A percentile compares a stretch with the other conserved stretches of the same genome.
phyloP scores from a whole-genome alignment of 2,888 invertebrate genomes.

The Phasia obesa region DNA sequence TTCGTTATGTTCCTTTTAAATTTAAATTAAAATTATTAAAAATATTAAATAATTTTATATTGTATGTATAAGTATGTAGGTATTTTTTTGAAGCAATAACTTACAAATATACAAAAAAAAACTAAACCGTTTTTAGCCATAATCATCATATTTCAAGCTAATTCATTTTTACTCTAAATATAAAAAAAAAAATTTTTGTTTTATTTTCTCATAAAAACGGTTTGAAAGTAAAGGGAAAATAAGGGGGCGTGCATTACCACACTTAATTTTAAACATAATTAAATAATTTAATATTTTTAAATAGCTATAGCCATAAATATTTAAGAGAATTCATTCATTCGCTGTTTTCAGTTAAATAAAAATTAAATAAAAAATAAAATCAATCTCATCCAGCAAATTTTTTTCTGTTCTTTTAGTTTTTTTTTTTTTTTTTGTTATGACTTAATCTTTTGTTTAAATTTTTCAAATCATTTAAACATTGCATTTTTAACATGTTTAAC shows the following conservation, averaged over 20 bases:
- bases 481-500: slow-evolving; percentile 9
- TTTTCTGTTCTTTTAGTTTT: no score
- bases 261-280: slow-evolving; percentile 25
- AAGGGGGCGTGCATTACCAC: neutral
- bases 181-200: neutral
- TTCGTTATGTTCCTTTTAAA: neutral
- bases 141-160: slow-evolving; percentile 27
- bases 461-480: no score
- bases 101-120: slow-evolving; percentile 33
- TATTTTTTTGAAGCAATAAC: slow-evolving; percentile 35
- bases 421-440: no score
- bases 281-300: slow-evolving; percentile 24
- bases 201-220: neutral
- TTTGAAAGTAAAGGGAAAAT: slow-evolving; percentile 1
- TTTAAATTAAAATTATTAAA: no score
- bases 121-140: slow-evolving; percentile 23
- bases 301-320: slow-evolving; percentile 6
- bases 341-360: slow-evolving; percentile 15
- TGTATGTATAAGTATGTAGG: slow-evolving; percentile 8
- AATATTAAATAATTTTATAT: slow-evolving; percentile 37
- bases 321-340: slow-evolving; percentile 15
- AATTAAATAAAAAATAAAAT: slow-evolving; percentile 17
- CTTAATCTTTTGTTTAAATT: neutral
- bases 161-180: slow-evolving; percentile 18
- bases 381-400: slow-evolving; percentile 32